phyloP scores from a whole-genome alignment of 2,797 vertebrate genomes.

The Xiphophorus birchmanni region DNA sequence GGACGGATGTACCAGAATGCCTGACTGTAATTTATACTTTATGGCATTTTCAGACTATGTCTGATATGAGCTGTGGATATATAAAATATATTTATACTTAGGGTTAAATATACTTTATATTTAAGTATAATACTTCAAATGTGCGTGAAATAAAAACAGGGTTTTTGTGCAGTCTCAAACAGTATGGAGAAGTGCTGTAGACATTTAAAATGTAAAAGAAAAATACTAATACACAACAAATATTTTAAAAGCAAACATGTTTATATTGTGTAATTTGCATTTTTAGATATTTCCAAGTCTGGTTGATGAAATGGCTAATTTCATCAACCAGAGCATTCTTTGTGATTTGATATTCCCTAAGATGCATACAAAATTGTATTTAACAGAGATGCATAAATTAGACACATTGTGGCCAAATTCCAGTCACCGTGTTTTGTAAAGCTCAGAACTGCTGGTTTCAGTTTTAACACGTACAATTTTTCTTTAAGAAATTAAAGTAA shows the following conservation, averaged over 20 bases:
- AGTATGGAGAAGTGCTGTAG: not conserved
- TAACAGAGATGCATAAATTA: not conserved
- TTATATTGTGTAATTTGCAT: not conserved
- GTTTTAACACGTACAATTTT: not conserved
- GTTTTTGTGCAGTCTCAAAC: not conserved
- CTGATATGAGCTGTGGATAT: not conserved
- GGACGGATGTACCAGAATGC: slow-evolving; percentile 11
- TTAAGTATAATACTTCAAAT: not conserved
- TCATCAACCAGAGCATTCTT: not conserved
- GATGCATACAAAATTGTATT: not conserved
- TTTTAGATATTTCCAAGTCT: not conserved
- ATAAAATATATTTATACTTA: not conserved
- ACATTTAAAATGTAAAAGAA: not conserved
- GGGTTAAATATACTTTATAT: no score
- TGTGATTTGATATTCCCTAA: not conserved
- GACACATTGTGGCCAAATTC: not conserved
- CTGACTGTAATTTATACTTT: not conserved
- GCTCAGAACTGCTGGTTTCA: not conserved
- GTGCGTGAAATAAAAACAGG: not conserved
- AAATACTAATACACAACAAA: no score
- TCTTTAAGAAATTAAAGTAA: not conserved
- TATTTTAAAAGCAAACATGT: not conserved
- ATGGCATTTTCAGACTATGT: not conserved
- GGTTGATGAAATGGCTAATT: no score
- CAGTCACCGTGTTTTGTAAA: not conserved